Percentiles rank a stretch among this genome's conserved stretches.
phyloP scores from a whole-genome alignment of 2,888 invertebrate species.

The Masnerella sp. region DNA sequence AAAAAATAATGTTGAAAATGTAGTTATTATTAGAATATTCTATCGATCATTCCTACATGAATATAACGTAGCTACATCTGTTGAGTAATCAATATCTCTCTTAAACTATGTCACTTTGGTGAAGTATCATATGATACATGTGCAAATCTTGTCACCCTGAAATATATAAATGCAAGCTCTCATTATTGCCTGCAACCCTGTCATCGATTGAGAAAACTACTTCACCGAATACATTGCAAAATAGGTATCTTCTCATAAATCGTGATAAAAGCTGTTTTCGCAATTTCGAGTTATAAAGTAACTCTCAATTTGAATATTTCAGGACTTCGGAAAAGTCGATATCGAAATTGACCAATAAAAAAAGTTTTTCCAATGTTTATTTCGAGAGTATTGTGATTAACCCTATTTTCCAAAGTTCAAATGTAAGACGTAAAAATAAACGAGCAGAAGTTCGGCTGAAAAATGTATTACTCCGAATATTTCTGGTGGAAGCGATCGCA shows the following conservation, averaged over 20 bases:
- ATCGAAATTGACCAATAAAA: neutral
- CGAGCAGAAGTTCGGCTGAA: neutral
- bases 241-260: neutral
- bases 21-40: conserved; percentile 17
- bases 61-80: conserved; percentile 34
- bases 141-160: conserved; percentile 13
- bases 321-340: neutral
- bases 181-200: neutral
- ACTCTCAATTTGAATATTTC: too few relatives aligned
- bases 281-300: too few relatives aligned
- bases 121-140: conserved; percentile 17
- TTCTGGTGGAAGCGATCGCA: neutral
- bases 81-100: conserved; percentile 40
- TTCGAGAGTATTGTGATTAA: neutral
- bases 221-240: neutral
- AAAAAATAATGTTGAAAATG: too few relatives aligned
- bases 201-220: too few relatives aligned
- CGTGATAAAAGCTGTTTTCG: too few relatives aligned
- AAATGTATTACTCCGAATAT: neutral
- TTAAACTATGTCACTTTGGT: conserved; percentile 42
- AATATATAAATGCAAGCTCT: conserved; percentile 4
- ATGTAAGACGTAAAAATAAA: neutral
- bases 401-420: neutral
- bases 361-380: neutral
- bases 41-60: conserved; percentile 30